These are phyloP conservation scores for Oreochromis tanganicae DNA, from an alignment of 2,113 vertebrate species.

Conservation along the genomic window DNA sequence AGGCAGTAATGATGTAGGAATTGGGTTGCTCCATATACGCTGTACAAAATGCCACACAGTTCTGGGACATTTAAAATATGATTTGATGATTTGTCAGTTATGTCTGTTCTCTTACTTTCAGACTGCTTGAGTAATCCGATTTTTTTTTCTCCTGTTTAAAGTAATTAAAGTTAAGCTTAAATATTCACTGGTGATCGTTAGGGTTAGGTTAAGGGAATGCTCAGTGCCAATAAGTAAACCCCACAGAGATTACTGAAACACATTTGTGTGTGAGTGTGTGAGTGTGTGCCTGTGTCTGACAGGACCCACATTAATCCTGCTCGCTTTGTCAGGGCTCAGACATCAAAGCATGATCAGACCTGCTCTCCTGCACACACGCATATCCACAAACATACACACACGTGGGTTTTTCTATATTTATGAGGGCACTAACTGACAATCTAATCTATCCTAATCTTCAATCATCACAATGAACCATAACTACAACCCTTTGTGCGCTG, in stretches of 20 bases:
- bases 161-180: background rate
- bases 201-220: background rate
- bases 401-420: background rate
- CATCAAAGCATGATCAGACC: conserved; percentile 48
- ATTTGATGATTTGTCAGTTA: background rate
- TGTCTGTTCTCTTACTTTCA: background rate
- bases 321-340: conserved; percentile 21
- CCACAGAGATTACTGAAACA: background rate
- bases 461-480: background rate
- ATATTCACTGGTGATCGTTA: background rate
- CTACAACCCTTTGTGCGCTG: background rate
- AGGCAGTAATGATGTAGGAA: background rate
- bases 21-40: background rate
- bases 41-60: background rate
- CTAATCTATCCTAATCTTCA: background rate
- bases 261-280: background rate
- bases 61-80: background rate
- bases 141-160: background rate
- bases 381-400: background rate
- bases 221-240: background rate
- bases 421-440: background rate
- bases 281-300: background rate
- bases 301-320: conserved; percentile 5
- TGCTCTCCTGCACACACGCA: conserved; percentile 2
- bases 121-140: background rate